Evolutionary conservation across 2,888 invertebrate species (phyloP), one percentile per base, ranked within the genome.

Genomic region (Osmoderma eremita): DNA sequence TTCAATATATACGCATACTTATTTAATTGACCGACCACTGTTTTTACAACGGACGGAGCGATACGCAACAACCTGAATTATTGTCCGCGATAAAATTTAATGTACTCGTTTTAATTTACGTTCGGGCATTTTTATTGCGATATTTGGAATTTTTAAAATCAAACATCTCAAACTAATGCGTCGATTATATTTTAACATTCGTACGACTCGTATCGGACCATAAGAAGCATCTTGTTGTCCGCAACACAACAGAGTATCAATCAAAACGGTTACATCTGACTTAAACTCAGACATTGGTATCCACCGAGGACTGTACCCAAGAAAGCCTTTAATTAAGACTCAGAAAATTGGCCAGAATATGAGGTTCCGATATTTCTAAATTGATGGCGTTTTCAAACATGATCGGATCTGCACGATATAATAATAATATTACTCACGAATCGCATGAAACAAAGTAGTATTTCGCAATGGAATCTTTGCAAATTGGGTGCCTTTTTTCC

Each of bases 11-110:
- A 63, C 68, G 56, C 68, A 68, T 68, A 62, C 63, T 62, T 68
- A 68, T 68, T 68, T 68, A 68, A 68, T 68, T 68, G 68, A 69
- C 50, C 68, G 68, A 49, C 65, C 65, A 65, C 56, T 49, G 65
- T 49, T 65, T 65, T 65, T 65, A 56, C 56, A 63, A 38, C 3
- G 38, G 49, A 39, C 42, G 65, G 56, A 61, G 54, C 54, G 65
- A 65, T 65, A 54, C 48, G 54, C 41, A 65, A 65, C 58, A 36
- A 53, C 53, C 49, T 65, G 65, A 65, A 56, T 58, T 65, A 65
- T 58, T 65, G 65, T 65, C 48, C 38, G 13, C 54, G 15, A 65
- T 65, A 65, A 65, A 65, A 65, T 65, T 65, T 65, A 49, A 65
- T 65, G 65, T 65, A 65, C 65, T 65, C 38, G 65, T 58, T 48